Base-by-base conservation (phyloP, 2,113 vertebrate species). In the Varanus komodoensis region DNA sequence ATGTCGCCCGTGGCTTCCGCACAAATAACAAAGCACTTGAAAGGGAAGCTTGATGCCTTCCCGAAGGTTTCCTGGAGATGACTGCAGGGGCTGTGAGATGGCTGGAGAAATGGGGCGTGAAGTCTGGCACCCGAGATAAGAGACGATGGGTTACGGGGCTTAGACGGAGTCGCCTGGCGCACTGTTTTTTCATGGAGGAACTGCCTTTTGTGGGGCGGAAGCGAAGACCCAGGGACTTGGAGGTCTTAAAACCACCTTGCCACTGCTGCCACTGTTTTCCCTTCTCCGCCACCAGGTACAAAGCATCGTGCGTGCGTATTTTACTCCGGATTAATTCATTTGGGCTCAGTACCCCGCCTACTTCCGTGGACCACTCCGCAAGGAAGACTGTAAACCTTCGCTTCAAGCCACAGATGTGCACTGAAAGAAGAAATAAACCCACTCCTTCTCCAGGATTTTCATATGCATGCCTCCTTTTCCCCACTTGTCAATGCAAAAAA, bases 31-130 rank as follows among this genome's bases (percentile, higher is more conserved):
- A 77, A 17, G 84, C 83, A 48, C 84, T 81, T 77, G 78, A 85
- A 91, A 82, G 71, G 29, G 54, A 82, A 57, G 57, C 75, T 29
- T 14, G 21, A 48, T 38, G 82, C 73, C 71, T 38, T 87, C 27
- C 61, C 89, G 85, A 87, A 69, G 90, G 52, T 84, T 69, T 83
- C 81, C 77, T 32, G 87, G 75, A 78, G 91, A 54, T 64, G 85
- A 54, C 44, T 87, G 79, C 71, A 34, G 86, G 86, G 81, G 11
- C 69, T 67, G 34, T 3, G 84, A 74, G 78, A 67, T 67, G 89
- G 54, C 84, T 77, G 69, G 61, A 57, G 86, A 83, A 87, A 34
- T 57, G n/a, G 0, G 80, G 80, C 86, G 44, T 54, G 80, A 83
- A 84, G 19, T 61, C 92, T 50, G 81, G 11, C 83, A 80, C 15